Evolutionary conservation across 2,888 invertebrate species (phyloP).

Genomic region (Eilema caniola): DNA sequence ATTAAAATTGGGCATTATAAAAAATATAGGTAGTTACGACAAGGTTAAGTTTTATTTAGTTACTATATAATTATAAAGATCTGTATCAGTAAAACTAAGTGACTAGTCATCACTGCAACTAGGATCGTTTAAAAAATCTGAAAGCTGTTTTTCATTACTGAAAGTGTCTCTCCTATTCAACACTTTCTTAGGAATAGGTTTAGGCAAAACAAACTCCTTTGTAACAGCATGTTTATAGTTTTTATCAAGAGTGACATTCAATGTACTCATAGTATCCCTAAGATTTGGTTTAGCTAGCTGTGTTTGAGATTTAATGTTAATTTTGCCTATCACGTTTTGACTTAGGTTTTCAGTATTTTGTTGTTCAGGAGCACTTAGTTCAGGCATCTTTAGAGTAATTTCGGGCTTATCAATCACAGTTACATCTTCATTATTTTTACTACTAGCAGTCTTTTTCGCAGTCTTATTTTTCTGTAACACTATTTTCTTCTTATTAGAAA

Average conservation of each 20-base stretch:
- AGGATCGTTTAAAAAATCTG: slow-evolving; percentile 7
- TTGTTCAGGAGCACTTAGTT: no score
- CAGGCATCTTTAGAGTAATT: no score
- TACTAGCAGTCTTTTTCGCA: no score
- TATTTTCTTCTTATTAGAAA: no score
- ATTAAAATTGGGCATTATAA: neutral
- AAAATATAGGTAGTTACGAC: slow-evolving; percentile 5
- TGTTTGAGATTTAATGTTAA: neutral
- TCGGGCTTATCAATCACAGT: no score
- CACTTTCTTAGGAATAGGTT: slow-evolving; percentile 7
- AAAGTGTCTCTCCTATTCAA: slow-evolving; percentile 3
- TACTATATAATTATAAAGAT: slow-evolving; percentile 8
- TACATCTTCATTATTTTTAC: no score
- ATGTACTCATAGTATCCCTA: neutral
- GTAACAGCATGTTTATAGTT: slow-evolving; percentile 1
- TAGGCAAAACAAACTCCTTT: slow-evolving; percentile 6
- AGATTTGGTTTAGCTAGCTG: slow-evolving; percentile 8
- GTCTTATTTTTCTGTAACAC: no score
- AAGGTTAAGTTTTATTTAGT: slow-evolving; percentile 5
- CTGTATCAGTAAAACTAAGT: slow-evolving; percentile 8
- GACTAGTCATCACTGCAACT: slow-evolving; percentile 6
- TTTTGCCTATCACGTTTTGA: no score
- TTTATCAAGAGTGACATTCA: neutral
- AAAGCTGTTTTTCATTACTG: slow-evolving; percentile 5
- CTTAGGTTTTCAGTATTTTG: no score